A percentile compares a stretch with the other conserved stretches of the same genome.
Evolutionary conservation across 2,797 vertebrate genomes (phyloP).

Genomic region (Betta splendens): DNA sequence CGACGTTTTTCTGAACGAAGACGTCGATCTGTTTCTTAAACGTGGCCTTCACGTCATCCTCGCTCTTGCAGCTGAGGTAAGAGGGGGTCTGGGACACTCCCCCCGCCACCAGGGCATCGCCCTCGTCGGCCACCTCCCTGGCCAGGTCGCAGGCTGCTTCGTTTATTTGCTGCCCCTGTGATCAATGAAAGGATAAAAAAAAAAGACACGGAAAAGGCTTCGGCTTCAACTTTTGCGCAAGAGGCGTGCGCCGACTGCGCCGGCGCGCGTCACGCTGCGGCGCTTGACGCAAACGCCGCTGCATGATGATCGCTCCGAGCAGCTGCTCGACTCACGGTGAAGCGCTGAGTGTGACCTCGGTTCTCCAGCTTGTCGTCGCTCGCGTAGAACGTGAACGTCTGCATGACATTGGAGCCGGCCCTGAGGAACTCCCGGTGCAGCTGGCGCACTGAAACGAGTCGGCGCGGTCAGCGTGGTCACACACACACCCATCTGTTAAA

Average conservation of each 20-base stretch:
- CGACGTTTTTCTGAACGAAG: slow-evolving; percentile 91
- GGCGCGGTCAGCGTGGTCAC: neutral
- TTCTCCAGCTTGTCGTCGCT: slow-evolving; percentile 97
- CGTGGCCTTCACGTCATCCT: slow-evolving; percentile 88
- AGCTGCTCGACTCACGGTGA: slow-evolving; percentile 72
- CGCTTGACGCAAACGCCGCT: no score
- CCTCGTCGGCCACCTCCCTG: slow-evolving; percentile 90
- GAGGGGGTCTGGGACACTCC: slow-evolving; percentile 96
- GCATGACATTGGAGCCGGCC: slow-evolving; percentile 93
- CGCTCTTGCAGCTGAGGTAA: slow-evolving; percentile 93
- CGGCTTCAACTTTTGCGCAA: neutral
- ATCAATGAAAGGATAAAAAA: neutral
- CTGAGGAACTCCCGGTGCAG: slow-evolving; percentile 96
- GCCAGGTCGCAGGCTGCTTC: slow-evolving; percentile 97
- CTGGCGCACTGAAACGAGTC: slow-evolving; percentile 92
- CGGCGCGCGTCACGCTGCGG: no score
- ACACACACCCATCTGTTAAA: neutral
- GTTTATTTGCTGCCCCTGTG: slow-evolving; percentile 89
- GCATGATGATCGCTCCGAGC: slow-evolving; percentile 7
- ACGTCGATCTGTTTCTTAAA: slow-evolving; percentile 91
- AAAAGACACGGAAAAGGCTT: neutral
- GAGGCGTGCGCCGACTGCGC: no score
- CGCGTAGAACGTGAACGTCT: slow-evolving; percentile 97
- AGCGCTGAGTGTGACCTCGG: slow-evolving; percentile 86
- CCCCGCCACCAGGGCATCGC: slow-evolving; percentile 92